Percentiles rank a stretch among this genome's conserved stretches.
Conservation (phyloP, 1,140 invertebrate species). For the Solenopsis invicta region DNA sequence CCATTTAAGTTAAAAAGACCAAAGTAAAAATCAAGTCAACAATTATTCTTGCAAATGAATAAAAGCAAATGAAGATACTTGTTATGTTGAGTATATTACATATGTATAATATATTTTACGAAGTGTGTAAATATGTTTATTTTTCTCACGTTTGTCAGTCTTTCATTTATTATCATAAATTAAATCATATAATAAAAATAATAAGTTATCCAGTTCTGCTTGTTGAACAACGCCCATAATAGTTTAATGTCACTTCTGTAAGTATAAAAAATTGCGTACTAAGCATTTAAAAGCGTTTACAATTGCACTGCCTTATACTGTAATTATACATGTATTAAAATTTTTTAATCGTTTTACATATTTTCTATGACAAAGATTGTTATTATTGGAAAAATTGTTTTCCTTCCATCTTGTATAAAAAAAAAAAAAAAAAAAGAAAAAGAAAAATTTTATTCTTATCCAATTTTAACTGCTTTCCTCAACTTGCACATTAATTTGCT, state of each 20-base stretch:
- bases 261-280: conserved; percentile 19
- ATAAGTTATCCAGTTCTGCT: neutral
- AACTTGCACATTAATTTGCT: neutral
- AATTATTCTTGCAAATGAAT: neutral
- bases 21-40: conserved; percentile 3
- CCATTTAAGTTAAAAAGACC: neutral
- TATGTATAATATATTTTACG: neutral
- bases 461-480: neutral
- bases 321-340: neutral
- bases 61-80: neutral
- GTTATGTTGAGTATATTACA: neutral
- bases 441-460: too few relatives aligned
- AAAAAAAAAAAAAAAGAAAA: neutral
- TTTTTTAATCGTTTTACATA: conserved; percentile 3
- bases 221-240: conserved; percentile 50
- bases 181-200: neutral
- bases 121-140: conserved; percentile 18
- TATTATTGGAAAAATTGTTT: neutral
- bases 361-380: neutral
- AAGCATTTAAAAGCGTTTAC: conserved; percentile 3
- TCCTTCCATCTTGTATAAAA: neutral
- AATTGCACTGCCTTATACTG: conserved; percentile 8
- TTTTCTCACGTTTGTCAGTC: conserved; percentile 9
- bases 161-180: conserved; percentile 17
- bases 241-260: conserved; percentile 24